Conservation (phyloP, 2,888 invertebrate genomes). For the Noctua janthina region DNA sequence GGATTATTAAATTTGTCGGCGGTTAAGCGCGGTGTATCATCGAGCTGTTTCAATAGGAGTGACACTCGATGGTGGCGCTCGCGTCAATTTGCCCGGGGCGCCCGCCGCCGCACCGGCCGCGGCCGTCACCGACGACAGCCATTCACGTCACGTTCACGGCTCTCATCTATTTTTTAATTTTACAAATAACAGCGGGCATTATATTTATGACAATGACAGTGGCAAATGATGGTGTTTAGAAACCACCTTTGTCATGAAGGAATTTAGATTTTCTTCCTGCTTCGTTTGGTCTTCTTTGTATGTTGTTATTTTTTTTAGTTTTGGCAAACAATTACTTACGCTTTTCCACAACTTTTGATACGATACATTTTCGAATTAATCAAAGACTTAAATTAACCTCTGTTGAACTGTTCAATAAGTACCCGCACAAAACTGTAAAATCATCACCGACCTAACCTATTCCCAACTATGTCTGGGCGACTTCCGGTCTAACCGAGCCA, state of each 20-base stretch:
- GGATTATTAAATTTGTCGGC: conserved; percentile 49
- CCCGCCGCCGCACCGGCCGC: background rate
- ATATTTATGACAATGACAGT: conserved; percentile 23
- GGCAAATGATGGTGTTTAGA: conserved; percentile 15
- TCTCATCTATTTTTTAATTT: conserved; percentile 45
- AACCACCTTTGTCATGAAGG: background rate
- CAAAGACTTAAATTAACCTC: background rate
- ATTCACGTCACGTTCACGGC: conserved; percentile 55
- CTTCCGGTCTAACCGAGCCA: background rate
- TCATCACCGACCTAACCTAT: background rate
- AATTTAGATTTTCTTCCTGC: background rate
- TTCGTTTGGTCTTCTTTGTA: background rate
- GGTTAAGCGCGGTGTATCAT: conserved; percentile 44
- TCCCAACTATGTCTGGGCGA: background rate
- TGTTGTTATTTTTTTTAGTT: background rate
- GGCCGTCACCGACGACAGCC: conserved; percentile 18
- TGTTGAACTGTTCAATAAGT: background rate
- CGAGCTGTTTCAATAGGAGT: conserved; percentile 56
- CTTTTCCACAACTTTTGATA: background rate
- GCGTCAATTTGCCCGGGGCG: conserved; percentile 33
- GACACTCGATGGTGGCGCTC: conserved; percentile 49
- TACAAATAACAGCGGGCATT: conserved; percentile 20
- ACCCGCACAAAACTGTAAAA: background rate
- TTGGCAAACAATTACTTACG: background rate
- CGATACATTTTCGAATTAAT: background rate